Percentiles rank a stretch among this genome's conserved stretches.
Conservation (phyloP, 1,140 invertebrate species). For the Polyergus mexicanus region DNA sequence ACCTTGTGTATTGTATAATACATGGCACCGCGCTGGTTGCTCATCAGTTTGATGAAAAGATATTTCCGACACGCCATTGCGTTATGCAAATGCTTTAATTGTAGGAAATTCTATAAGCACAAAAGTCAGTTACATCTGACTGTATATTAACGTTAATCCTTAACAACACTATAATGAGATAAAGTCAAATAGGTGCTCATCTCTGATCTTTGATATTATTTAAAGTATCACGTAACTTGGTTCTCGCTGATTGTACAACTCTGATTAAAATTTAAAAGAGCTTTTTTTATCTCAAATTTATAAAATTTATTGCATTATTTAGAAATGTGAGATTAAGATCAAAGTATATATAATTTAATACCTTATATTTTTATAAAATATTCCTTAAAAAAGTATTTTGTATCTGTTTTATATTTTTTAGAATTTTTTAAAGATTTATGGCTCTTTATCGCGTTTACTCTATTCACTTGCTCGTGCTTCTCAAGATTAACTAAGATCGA, state of each 20-base stretch:
- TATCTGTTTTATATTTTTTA: neutral
- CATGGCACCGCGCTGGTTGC: slow-evolving; percentile 63
- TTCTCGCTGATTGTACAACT: neutral
- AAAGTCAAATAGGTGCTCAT: neutral
- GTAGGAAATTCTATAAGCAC: slow-evolving; percentile 39
- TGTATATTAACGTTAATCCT: slow-evolving; percentile 10
- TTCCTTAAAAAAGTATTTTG: too few relatives aligned
- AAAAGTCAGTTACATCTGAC: slow-evolving; percentile 37
- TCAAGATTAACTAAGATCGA: slow-evolving; percentile 22
- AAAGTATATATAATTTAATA: neutral
- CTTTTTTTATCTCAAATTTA: neutral
- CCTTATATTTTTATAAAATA: neutral
- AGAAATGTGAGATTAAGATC: neutral
- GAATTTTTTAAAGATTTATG: neutral
- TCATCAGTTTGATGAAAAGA: slow-evolving; percentile 84
- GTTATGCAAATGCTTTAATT: slow-evolving; percentile 66
- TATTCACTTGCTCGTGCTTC: neutral
- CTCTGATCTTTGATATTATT: slow-evolving; percentile 1
- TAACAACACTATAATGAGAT: slow-evolving; percentile 11
- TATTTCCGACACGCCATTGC: slow-evolving; percentile 81
- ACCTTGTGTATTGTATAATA: slow-evolving; percentile 51
- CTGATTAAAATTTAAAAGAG: slow-evolving; percentile 7
- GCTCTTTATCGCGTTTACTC: too few relatives aligned
- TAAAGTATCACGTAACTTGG: neutral
- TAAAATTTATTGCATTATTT: neutral